Evolutionary conservation across 37 sponge, comb jelly and placozoan species (phyloP), one percentile per base, ranked within the genome.

Genomic region (Bolinopsis microptera): DNA sequence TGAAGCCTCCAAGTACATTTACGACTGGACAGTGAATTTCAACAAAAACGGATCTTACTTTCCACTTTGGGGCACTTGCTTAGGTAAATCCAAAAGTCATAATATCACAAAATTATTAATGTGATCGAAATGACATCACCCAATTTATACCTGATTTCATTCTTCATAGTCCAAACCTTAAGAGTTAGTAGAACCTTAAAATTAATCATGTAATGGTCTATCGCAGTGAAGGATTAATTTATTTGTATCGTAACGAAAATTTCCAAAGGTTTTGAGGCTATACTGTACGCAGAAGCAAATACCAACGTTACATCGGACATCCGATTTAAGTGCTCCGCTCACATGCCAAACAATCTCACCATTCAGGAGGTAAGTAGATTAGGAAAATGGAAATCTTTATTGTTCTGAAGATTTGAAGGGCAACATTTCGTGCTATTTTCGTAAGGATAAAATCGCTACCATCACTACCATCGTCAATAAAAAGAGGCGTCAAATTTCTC

Each of bases 61-160:
- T 35, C 98, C 98, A 8, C 68, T 97, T 48, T 97, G 98, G 98
- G 98, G 97, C 3, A 97, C 98, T 0, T 97, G 98, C 83, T 90
- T 96, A 13, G 98, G 98, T 86, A 39, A 41, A 72, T 67, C 68
- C 21, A 22, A 21, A 67, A 22, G 21, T 67, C 68, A 67, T 13
- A 67, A 67, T 22, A 21, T n/a, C n/a, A n/a, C n/a, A n/a, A n/a
- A n/a, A n/a, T n/a, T n/a, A n/a, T n/a, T n/a, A n/a, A n/a, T n/a
- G n/a, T n/a, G n/a, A 1, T n/a, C n/a, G n/a, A n/a, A n/a, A n/a
- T n/a, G n/a, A n/a, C n/a, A n/a, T n/a, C n/a, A n/a, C n/a, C n/a
- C n/a, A n/a, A n/a, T n/a, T n/a, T n/a, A n/a, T n/a, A n/a, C n/a
- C n/a, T n/a, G n/a, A n/a, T n/a, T n/a, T n/a, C n/a, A n/a, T n/a